Conservation (phyloP, 2,113 vertebrate genomes). For the Petroica traversi region DNA sequence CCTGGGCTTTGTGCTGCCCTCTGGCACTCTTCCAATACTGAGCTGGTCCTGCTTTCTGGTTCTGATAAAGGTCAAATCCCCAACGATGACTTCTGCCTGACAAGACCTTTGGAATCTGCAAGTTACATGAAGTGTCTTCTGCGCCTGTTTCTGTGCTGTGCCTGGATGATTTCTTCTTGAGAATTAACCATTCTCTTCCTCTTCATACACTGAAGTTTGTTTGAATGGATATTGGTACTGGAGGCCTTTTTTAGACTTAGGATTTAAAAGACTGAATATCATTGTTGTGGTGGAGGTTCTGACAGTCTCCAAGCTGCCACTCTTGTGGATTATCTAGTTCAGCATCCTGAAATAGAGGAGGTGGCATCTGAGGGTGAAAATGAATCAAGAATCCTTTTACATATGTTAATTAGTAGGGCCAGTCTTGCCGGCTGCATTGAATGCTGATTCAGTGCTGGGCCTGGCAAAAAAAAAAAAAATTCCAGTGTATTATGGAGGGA, state of each 20-base stretch:
- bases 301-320: not conserved
- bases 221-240: not conserved
- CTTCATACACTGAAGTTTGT: not conserved
- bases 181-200: not conserved
- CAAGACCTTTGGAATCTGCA: not conserved
- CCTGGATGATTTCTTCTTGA: not conserved
- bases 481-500: not conserved
- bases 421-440: not conserved
- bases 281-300: not conserved
- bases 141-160: not conserved
- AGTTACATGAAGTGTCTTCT: not conserved
- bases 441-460: not conserved
- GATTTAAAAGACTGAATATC: not conserved
- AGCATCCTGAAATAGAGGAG: not conserved
- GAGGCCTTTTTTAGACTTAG: not conserved
- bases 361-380: not conserved
- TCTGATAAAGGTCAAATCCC: not conserved
- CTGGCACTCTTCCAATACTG: not conserved
- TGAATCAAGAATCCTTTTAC: not conserved
- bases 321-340: not conserved
- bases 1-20: not conserved
- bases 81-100: not conserved
- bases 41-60: not conserved
- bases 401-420: not conserved
- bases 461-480: not conserved